Conservation (phyloP, 2,113 vertebrate genomes). For the Sinocyclocheilus rhinocerous region DNA sequence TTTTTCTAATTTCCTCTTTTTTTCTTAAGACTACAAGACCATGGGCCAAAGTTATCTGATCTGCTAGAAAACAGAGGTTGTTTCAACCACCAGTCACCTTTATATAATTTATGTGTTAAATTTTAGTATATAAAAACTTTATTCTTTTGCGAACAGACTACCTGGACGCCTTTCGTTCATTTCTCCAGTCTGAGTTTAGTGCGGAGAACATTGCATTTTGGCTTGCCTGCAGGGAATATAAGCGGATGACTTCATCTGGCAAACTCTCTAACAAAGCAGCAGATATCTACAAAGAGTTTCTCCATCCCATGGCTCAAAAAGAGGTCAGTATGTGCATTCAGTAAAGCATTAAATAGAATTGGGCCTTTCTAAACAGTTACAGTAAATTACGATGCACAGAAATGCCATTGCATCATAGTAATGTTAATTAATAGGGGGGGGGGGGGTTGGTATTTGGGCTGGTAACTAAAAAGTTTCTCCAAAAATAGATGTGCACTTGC, state of each 20-base stretch:
- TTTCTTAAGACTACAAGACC: slow-evolving; percentile 52
- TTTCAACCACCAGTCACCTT: background rate
- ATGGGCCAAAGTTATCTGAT: slow-evolving; percentile 58
- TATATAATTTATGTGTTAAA: too few species aligned
- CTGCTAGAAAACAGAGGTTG: slow-evolving; percentile 69
- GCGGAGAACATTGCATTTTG: slow-evolving; percentile 77
- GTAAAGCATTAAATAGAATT: background rate
- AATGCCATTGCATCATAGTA: background rate
- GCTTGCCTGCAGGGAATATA: slow-evolving; percentile 73
- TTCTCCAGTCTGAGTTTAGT: slow-evolving; percentile 75
- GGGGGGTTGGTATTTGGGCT: background rate
- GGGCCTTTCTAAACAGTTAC: background rate
- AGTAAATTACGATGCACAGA: background rate
- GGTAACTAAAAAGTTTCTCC: background rate
- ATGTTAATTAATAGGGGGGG: background rate
- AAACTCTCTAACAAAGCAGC: slow-evolving; percentile 62
- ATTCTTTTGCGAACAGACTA: slow-evolving; percentile 56
- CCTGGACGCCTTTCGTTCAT: slow-evolving; percentile 66
- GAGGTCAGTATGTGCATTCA: slow-evolving; percentile 66
- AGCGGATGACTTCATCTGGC: slow-evolving; percentile 48
- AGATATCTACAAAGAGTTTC: slow-evolving; percentile 72
- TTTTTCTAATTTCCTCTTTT: background rate
- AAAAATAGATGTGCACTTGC: background rate
- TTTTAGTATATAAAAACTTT: background rate
- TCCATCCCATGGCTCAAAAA: slow-evolving; percentile 65